Conservation (phyloP, 2,888 invertebrate species). For the Philopedon plagiatum region DNA sequence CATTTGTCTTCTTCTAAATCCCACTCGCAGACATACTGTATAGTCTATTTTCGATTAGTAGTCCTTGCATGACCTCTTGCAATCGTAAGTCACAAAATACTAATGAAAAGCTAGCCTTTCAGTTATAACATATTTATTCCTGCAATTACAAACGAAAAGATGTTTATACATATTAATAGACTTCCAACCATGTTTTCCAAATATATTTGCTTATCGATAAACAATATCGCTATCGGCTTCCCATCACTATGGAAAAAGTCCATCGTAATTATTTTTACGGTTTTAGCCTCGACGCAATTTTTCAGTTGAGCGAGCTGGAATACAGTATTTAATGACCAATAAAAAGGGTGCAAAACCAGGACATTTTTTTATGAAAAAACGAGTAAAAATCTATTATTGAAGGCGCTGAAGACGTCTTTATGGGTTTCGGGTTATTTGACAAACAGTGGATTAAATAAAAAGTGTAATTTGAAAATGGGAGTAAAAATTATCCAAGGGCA, state of each 20-base stretch:
- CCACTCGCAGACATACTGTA: no score
- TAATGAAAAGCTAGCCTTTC: no score
- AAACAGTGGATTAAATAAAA: no score
- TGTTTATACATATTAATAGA: no score
- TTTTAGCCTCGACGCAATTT: slow-evolving; percentile 4
- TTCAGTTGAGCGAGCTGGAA: slow-evolving; percentile 7
- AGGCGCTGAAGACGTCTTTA: not conserved
- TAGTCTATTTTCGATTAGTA: no score
- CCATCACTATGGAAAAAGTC: not conserved
- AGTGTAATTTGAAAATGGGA: no score
- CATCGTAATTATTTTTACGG: slow-evolving; percentile 16
- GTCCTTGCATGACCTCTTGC: no score
- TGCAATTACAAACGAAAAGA: not conserved
- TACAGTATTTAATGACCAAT: slow-evolving; percentile 16
- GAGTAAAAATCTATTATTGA: slow-evolving; percentile 11
- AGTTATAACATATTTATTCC: no score
- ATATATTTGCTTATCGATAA: not conserved
- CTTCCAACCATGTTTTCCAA: no score
- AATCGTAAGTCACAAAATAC: no score
- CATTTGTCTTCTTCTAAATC: no score
- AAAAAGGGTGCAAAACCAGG: slow-evolving; percentile 13
- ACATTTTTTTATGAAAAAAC: not conserved
- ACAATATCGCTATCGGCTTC: not conserved
- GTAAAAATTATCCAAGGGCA: not conserved
- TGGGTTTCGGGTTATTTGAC: no score